Evolutionary conservation across 2,113 vertebrate genomes (phyloP).

Genomic region (Uropsilus gracilis): DNA sequence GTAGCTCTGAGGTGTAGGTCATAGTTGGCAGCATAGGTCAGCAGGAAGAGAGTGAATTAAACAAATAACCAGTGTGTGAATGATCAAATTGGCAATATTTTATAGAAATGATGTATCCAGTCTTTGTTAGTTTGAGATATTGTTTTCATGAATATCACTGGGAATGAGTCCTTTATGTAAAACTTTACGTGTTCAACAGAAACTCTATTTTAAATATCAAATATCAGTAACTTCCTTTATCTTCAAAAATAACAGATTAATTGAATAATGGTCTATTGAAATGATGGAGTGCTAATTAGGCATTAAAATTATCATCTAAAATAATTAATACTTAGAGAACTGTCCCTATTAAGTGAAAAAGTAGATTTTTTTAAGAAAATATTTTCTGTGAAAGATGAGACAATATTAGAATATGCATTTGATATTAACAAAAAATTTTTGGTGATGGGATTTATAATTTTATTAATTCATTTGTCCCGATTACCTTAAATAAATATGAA

Average conservation of each 20-base stretch:
- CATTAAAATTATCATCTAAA: not conserved
- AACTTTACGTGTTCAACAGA: not conserved
- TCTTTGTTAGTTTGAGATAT: not conserved
- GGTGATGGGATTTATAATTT: not conserved
- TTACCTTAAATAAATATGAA: not conserved
- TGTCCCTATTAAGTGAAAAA: not conserved
- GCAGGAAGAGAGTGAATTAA: not conserved
- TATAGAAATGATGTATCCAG: not conserved
- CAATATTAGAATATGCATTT: not conserved
- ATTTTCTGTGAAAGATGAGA: constrained; percentile 23
- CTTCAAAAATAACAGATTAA: not conserved
- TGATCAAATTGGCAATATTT: not conserved
- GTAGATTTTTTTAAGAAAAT: not conserved
- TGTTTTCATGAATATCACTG: not conserved
- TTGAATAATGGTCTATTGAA: not conserved
- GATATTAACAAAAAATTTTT: not conserved
- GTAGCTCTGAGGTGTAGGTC: not conserved
- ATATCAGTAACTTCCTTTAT: not conserved
- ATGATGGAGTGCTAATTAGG: not conserved
- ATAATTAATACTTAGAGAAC: not conserved
- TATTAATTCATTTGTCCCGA: not conserved
- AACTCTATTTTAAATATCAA: not conserved
- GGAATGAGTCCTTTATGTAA: not conserved
- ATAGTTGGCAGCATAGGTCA: not conserved
- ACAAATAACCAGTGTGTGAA: not conserved